Evolutionary conservation across 2,888 invertebrate genomes (phyloP).

Genomic region (Frankliniella intonsa): DNA sequence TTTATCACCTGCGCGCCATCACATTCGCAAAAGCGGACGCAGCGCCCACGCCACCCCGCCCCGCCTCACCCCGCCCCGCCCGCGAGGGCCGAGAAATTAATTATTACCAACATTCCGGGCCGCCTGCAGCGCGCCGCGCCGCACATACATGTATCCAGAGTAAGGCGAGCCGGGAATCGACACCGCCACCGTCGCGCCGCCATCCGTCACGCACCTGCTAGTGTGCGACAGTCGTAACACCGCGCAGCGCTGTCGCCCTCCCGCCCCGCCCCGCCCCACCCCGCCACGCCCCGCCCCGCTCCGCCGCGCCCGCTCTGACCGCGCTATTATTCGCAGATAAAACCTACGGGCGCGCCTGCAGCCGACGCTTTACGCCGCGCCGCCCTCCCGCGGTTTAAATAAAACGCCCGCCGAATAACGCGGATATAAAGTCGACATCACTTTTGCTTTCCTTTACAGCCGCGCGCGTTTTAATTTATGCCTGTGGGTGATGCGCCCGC

Average conservation of each 20-base stretch:
- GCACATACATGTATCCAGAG: background rate
- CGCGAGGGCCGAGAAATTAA: background rate
- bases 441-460: background rate
- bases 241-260: no score
- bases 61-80: background rate
- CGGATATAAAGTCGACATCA: background rate
- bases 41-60: background rate
- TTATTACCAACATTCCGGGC: background rate
- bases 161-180: background rate
- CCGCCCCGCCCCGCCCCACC: no score
- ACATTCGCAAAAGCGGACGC: background rate
- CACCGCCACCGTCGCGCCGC: background rate
- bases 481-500: background rate
- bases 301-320: no score
- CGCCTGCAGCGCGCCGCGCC: background rate
- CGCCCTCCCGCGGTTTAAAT: no score
- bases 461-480: background rate
- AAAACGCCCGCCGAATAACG: no score
- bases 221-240: no score
- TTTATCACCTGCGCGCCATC: slow-evolving; percentile 21
- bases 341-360: background rate
- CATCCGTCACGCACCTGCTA: no score
- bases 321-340: background rate
- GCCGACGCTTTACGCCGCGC: no score
- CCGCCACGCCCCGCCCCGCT: no score